Evolutionary conservation across 2,888 invertebrate species (phyloP).

Genomic region (Lapara coniferarum): DNA sequence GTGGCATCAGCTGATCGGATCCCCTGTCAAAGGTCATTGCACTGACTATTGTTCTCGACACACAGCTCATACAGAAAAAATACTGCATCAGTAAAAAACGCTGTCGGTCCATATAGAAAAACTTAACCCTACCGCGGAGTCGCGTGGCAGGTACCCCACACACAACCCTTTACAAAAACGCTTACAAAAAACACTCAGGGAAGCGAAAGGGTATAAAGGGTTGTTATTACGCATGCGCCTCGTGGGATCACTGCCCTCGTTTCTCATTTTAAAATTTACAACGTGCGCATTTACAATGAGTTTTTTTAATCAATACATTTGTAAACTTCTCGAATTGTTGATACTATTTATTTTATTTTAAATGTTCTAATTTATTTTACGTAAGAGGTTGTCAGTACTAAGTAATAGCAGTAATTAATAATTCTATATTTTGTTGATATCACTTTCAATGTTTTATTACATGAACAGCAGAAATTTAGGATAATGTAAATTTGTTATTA

Average conservation of each 20-base stretch:
- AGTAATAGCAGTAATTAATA: background rate
- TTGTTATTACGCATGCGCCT: conserved; percentile 80
- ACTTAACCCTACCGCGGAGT: conserved; percentile 75
- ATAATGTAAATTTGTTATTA: too few species aligned
- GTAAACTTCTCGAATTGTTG: background rate
- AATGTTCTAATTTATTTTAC: background rate
- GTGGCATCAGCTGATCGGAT: conserved; percentile 81
- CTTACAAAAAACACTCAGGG: conserved; percentile 79
- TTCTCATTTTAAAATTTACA: conserved; percentile 71
- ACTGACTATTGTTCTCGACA: conserved; percentile 70
- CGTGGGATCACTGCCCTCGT: conserved; percentile 76
- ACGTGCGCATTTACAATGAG: conserved; percentile 27
- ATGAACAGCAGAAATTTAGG: too few species aligned
- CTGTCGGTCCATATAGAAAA: conserved; percentile 68
- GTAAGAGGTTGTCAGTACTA: background rate
- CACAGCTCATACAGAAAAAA: conserved; percentile 59
- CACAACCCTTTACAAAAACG: conserved; percentile 81
- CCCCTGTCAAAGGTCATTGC: conserved; percentile 75
- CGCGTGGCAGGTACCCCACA: conserved; percentile 80
- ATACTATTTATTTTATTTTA: background rate
- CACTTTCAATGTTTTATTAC: too few species aligned
- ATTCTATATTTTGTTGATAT: too few species aligned
- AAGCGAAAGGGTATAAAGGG: conserved; percentile 82
- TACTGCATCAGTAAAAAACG: conserved; percentile 66
- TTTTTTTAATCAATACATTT: conserved; percentile 19